Evolutionary conservation across 2,888 invertebrate genomes (phyloP).

Genomic region (Copidosoma aretas): DNA sequence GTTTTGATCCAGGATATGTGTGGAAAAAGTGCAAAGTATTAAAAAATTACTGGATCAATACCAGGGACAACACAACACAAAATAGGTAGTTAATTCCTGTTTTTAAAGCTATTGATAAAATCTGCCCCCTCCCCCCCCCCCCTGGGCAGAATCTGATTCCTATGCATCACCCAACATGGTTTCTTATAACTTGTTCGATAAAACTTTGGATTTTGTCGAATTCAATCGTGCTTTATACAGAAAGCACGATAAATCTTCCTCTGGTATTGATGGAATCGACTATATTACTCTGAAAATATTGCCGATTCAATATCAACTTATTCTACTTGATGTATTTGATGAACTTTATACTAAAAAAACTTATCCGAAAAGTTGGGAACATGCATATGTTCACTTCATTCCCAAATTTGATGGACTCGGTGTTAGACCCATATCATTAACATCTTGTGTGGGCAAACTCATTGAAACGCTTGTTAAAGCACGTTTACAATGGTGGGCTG

Average conservation of each 20-base stretch:
- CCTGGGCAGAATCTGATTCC: neutral
- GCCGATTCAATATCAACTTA: constrained; percentile 10
- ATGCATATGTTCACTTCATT: constrained; percentile 18
- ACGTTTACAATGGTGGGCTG: constrained; percentile 16
- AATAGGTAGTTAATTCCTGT: neutral
- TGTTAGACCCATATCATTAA: constrained; percentile 16
- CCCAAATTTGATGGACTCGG: constrained; percentile 6
- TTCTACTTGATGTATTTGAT: constrained; percentile 26
- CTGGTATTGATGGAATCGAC: constrained; percentile 30
- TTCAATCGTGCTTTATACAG: constrained; percentile 16
- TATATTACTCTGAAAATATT: constrained; percentile 5
- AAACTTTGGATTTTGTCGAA: constrained; percentile 24
- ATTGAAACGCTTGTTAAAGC: constrained; percentile 19
- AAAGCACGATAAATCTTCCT: constrained; percentile 10
- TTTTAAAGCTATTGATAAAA: neutral
- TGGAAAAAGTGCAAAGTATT: constrained; percentile 11
- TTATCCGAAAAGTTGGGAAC: constrained; percentile 15
- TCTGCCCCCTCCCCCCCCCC: neutral
- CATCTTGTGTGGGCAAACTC: constrained; percentile 20
- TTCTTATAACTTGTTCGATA: neutral
- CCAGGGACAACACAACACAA: constrained; percentile 1
- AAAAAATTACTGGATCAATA: constrained; percentile 20
- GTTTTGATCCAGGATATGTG: too few relatives aligned
- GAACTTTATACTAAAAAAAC: constrained; percentile 3
- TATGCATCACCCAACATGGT: neutral